Percentiles rank a stretch among this genome's conserved stretches.
Evolutionary conservation across 2,113 vertebrate genomes (phyloP).

Genomic region (Leucoraja erinaceus): DNA sequence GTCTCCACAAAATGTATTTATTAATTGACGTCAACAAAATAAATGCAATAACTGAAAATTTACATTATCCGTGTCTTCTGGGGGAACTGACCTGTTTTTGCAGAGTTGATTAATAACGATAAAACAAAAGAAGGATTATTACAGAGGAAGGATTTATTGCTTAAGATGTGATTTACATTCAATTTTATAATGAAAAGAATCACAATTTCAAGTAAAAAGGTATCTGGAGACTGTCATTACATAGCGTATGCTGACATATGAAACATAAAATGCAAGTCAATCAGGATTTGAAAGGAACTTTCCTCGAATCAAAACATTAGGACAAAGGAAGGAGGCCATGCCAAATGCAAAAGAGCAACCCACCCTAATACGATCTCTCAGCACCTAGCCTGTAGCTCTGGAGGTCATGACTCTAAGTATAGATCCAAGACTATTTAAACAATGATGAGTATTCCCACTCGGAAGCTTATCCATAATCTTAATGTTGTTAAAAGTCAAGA

Average conservation of each 20-base stretch:
- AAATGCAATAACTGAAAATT: background rate
- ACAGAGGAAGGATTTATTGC: background rate
- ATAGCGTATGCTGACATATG: background rate
- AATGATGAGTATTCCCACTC: no score
- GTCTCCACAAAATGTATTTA: background rate
- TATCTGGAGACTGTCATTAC: background rate
- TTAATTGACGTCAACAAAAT: conserved; percentile 9
- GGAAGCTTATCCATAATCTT: background rate
- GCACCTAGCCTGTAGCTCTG: no score
- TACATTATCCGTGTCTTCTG: conserved; percentile 12
- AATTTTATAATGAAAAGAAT: background rate
- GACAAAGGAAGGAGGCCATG: no score
- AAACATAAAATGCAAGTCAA: background rate
- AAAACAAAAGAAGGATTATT: background rate
- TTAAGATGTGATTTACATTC: background rate
- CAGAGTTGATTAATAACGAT: background rate
- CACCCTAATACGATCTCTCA: no score
- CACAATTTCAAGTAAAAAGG: background rate
- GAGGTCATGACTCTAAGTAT: no score
- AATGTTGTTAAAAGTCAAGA: background rate
- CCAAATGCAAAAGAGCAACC: no score
- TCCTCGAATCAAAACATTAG: background rate
- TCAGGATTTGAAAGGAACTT: background rate
- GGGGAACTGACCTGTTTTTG: background rate
- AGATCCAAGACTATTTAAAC: no score